Evolutionary conservation across 2,888 invertebrate species (phyloP).

Genomic region (Cantharis lateralis): DNA sequence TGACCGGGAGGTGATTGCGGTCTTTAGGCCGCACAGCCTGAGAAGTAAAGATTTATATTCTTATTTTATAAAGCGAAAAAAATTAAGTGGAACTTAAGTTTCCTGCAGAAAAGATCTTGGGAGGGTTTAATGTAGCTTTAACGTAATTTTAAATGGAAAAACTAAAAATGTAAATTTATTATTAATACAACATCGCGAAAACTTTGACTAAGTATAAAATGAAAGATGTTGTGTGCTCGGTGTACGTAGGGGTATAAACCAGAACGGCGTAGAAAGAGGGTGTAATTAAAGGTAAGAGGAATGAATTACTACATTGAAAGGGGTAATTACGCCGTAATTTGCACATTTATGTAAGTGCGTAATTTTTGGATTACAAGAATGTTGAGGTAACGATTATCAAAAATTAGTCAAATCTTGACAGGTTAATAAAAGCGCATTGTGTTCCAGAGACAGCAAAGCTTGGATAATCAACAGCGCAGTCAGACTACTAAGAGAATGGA

Average conservation of each 20-base stretch:
- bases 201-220: not conserved
- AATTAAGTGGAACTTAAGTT: too few species aligned
- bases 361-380: not conserved
- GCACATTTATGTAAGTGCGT: not conserved
- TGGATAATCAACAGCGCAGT: not conserved
- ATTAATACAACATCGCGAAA: not conserved
- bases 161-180: not conserved
- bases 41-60: too few species aligned
- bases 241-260: not conserved
- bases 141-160: not conserved
- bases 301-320: not conserved
- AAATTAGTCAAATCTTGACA: not conserved
- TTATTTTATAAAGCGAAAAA: too few species aligned
- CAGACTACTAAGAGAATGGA: not conserved
- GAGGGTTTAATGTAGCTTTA: too few species aligned
- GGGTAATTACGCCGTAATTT: not conserved
- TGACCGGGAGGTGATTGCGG: too few species aligned
- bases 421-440: not conserved
- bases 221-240: not conserved
- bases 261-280: not conserved
- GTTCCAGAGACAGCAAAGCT: not conserved
- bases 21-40: too few species aligned
- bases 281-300: not conserved
- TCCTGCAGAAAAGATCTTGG: too few species aligned
- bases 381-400: not conserved